Evolutionary conservation across 2,888 invertebrate genomes (phyloP), one percentile per base, ranked within the genome.

Genomic region (Tenthredo scrophulariae): DNA sequence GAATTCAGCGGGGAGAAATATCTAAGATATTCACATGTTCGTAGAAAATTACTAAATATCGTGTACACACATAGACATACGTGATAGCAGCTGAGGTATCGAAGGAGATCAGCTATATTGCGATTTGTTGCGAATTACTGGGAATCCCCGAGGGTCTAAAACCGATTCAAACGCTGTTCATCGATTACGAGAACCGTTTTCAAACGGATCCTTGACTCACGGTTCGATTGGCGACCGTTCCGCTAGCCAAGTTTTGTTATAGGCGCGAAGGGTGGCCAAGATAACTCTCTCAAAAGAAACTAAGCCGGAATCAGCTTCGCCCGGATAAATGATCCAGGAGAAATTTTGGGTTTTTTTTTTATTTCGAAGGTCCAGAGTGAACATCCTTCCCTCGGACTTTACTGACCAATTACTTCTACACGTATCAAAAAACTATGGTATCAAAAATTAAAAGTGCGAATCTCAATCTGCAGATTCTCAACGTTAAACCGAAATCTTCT

Each of bases 181-280:
- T 62, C 62, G 62, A 62, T 62, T 62, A 62, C 62, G 2, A 62
- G 50, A 54, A 54, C 54, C 54, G 54, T 54, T 54, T 54, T 54
- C 54, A n/a, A 54, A n/a, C n/a, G 54, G 54, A 54, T 54, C 54
- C 54, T 54, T 54, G 54, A 54, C 54, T 54, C n/a, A 54, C 54
- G n/a, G 7, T n/a, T 54, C 54, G 54, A 54, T 54, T 54, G 54
- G n/a, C 54, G 7, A 54, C 18, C 7, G 54, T 54, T n/a, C 54
- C n/a, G 54, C n/a, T 6, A 54, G 54, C n/a, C 54, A n/a, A 54
- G 54, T 54, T 67, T 15, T 3, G 67, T 6, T 29, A 9, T 10
- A 33, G 29, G 13, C 29, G 67, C 7, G n/a, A 54, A 54, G 54
- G n/a, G n/a, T 54, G n/a, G 1, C n/a, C 6, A 4, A 33, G 67